These are phyloP conservation scores for Daboia siamensis DNA, from an alignment of 2,113 vertebrate species.

Conservation along the genomic window DNA sequence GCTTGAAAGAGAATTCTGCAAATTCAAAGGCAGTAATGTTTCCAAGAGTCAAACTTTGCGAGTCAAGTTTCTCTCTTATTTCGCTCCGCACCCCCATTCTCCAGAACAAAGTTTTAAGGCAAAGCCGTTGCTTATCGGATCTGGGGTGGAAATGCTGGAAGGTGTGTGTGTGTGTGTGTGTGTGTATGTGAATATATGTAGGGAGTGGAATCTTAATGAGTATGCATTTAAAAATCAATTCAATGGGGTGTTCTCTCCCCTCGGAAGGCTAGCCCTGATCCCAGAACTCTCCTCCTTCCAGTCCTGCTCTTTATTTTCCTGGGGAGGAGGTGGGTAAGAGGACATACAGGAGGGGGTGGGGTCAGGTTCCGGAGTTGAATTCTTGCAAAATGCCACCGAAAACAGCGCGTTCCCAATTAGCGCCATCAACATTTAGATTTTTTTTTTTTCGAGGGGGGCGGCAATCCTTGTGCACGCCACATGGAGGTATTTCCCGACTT, in stretches of 20 bases:
- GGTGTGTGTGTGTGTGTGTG: neutral
- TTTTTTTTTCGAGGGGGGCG: neutral
- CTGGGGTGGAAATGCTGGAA: neutral
- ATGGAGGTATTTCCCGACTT: conserved; percentile 27
- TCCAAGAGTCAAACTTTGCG: conserved; percentile 42
- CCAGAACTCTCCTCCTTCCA: neutral
- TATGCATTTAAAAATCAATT: conserved; percentile 25
- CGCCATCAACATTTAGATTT: neutral
- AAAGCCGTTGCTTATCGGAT: neutral
- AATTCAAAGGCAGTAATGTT: conserved; percentile 16
- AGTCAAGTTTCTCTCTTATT: conserved; percentile 30
- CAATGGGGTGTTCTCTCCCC: conserved; percentile 13
- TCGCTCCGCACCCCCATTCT: neutral
- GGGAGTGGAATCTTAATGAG: conserved; percentile 29
- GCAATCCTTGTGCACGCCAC: neutral
- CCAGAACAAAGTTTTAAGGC: neutral
- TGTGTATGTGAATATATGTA: neutral
- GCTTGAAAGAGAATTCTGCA: conserved; percentile 19
- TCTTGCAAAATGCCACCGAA: neutral
- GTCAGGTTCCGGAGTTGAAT: conserved; percentile 50
- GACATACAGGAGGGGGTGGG: conserved; percentile 41
- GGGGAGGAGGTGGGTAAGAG: neutral
- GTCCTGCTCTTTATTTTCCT: neutral
- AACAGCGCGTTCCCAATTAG: neutral
- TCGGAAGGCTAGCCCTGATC: neutral